Base-by-base conservation (phyloP, 2,113 vertebrate species). In the Melanostigma gelatinosum region DNA sequence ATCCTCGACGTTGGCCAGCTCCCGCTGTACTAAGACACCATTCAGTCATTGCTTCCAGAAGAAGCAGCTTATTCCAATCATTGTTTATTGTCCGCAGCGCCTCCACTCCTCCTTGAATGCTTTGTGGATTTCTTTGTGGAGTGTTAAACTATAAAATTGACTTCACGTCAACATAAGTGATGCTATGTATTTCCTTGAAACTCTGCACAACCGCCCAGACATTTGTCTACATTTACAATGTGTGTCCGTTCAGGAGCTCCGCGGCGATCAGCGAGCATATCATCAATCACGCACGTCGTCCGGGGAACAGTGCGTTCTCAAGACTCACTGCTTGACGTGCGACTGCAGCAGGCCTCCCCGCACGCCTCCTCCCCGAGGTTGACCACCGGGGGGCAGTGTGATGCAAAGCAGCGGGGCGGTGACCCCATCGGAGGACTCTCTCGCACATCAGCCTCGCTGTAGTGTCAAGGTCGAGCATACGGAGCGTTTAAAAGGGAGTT, bases 301-400 rank as follows among this genome's bases (percentile, higher is more conserved):
- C 20, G 50, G 61, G 40, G 79, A 86, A 84, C 83, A 79, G 32
- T 66, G 72, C 78, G 79, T 86, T 80, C 79, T 75, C 27, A 15
- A 67, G 68, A 68, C 69, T 38, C 60, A 67, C 76, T 54, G 32
- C 58, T 84, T 68, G 58, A 72, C 42, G 63, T 79, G 85, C 29
- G 68, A 67, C 64, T 75, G 82, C 89, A 83, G 64, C 42, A 34
- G 27, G 52, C 29, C 44, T 74, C 36, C 36, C 64, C 32, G 62
- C 40, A 61, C 36, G 4, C 46, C 48, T 76, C 57, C 52, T 48
- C 6, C n/a, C 18, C 0, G 24, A 38, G 8, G 20, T 29, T 29
- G 76, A 63, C 85, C 93, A 89, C 90, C 76, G 93, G 95, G 91
- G 90, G 93, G 92, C 94, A 94, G 90, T 95, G 80, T 86, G 79